A percentile compares a stretch with the other conserved stretches of the same genome.
These are phyloP conservation scores for Callitettix versicolor DNA, from an alignment of 1,140 invertebrate species.

Conservation along the genomic window DNA sequence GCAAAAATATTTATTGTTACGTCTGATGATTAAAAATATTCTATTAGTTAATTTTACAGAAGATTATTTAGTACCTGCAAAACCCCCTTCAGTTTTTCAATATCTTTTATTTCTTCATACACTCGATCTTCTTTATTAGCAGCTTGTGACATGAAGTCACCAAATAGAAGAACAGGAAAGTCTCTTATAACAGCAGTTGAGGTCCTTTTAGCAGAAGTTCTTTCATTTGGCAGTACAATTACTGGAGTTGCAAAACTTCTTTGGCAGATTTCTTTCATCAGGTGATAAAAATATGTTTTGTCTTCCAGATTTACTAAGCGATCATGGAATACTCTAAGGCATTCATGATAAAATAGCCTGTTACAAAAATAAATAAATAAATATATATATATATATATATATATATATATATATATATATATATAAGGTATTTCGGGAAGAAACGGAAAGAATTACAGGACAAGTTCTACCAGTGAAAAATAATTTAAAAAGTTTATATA, in stretches of 20 bases:
- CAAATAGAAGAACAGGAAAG: slow-evolving; percentile 64
- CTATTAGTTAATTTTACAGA: too few relatives aligned
- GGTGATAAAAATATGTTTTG: slow-evolving; percentile 62
- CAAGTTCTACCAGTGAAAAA: too few relatives aligned
- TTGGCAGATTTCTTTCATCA: slow-evolving; percentile 51
- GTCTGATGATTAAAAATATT: too few relatives aligned
- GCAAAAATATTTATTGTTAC: too few relatives aligned
- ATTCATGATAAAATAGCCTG: slow-evolving; percentile 83
- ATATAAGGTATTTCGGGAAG: too few relatives aligned
- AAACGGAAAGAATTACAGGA: too few relatives aligned
- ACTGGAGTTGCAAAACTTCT: slow-evolving; percentile 51
- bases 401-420: too few relatives aligned
- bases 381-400: too few relatives aligned
- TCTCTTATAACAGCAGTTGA: slow-evolving; percentile 37
- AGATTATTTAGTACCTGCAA: too few relatives aligned
- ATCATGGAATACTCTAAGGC: slow-evolving; percentile 82
- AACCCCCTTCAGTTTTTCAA: slow-evolving; percentile 59
- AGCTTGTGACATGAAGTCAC: slow-evolving; percentile 72
- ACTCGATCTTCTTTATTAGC: slow-evolving; percentile 54
- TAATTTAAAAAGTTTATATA: too few relatives aligned
- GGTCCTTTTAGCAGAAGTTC: too few relatives aligned
- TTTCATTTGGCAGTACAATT: slow-evolving; percentile 42
- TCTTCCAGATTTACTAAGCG: slow-evolving; percentile 71
- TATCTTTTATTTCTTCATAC: slow-evolving; percentile 73
- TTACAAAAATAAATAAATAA: slow-evolving; percentile 14